Evolutionary conservation across 2,113 vertebrate species (phyloP).

Genomic region (Atrichornis clamosus): DNA sequence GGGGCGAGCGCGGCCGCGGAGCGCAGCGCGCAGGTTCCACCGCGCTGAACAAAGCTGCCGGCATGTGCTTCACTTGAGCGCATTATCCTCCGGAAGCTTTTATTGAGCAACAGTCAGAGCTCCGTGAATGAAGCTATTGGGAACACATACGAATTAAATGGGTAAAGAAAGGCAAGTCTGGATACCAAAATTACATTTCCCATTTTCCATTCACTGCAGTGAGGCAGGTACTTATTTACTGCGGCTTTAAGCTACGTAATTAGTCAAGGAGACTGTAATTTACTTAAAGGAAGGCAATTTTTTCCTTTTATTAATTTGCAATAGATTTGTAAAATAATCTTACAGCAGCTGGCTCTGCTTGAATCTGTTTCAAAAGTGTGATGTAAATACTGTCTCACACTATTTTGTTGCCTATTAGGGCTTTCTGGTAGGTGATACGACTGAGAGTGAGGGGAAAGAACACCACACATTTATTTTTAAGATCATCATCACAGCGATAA

Average conservation of each 20-base stretch:
- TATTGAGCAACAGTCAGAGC: neutral
- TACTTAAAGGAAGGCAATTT: neutral
- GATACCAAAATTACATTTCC: neutral
- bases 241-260: neutral
- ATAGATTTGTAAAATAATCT: slow-evolving; percentile 52
- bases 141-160: neutral
- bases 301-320: slow-evolving; percentile 34
- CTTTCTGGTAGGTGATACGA: slow-evolving; percentile 55
- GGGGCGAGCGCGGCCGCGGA: neutral
- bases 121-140: neutral
- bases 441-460: slow-evolving; percentile 34
- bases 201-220: neutral
- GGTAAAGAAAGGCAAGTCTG: neutral
- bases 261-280: slow-evolving; percentile 6
- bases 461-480: slow-evolving; percentile 51
- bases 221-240: slow-evolving; percentile 27
- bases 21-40: neutral
- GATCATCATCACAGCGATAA: slow-evolving; percentile 3
- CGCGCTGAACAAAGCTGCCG: neutral
- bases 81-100: neutral
- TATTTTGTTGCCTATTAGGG: slow-evolving; percentile 46
- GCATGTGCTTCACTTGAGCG: neutral
- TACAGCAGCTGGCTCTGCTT: slow-evolving; percentile 48
- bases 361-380: slow-evolving; percentile 55
- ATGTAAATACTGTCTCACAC: slow-evolving; percentile 63